Percentiles rank a stretch among this genome's conserved stretches.
Conservation (phyloP, 2,888 invertebrate genomes). For the Sycophila texana region DNA sequence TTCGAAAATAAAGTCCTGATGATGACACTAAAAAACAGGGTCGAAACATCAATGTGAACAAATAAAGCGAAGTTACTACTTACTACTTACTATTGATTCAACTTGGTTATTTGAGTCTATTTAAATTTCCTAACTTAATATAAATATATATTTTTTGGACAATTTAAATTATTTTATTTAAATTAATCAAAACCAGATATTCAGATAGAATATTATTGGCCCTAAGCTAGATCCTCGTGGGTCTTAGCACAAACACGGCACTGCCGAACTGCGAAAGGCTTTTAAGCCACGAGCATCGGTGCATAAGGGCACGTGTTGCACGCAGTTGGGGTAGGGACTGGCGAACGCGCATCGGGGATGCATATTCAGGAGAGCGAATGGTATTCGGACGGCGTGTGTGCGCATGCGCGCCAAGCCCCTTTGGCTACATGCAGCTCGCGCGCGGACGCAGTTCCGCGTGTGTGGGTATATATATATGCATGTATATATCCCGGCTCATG, state of each 20-base stretch:
- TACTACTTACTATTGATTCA: no score
- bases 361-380: slow-evolving; percentile 28
- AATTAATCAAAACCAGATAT: no score
- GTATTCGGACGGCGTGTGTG: slow-evolving; percentile 36
- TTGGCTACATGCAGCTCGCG: no score
- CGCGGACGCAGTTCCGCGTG: neutral
- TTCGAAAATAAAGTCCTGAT: no score
- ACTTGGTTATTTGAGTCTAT: no score
- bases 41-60: no score
- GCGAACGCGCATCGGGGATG: slow-evolving; percentile 4
- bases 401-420: slow-evolving; percentile 4
- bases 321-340: neutral
- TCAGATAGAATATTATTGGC: no score
- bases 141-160: no score
- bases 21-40: no score
- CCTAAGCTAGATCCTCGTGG: neutral
- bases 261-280: slow-evolving; percentile 41
- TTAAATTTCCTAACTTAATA: no score
- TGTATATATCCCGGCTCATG: neutral
- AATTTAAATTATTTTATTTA: no score
- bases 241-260: neutral
- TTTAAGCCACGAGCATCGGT: neutral
- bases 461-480: neutral
- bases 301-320: neutral
- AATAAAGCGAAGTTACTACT: neutral